Base-by-base conservation (phyloP, 2,888 invertebrate species). In the Leuctra nigra region DNA sequence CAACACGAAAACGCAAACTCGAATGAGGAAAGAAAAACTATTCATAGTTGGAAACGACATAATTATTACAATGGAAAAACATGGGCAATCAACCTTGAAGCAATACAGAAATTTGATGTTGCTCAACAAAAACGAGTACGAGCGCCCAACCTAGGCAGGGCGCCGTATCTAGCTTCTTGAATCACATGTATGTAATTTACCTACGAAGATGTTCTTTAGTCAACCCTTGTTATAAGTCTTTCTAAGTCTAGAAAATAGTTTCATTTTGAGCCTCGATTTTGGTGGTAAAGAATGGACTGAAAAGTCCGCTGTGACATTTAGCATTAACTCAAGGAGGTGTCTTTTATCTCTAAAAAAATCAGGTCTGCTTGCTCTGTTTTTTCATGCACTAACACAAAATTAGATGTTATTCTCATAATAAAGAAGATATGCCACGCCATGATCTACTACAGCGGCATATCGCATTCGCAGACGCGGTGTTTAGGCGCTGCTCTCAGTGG, bases 401-500 rank as follows among this genome's bases (percentile, higher is more conserved):
- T 56, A 44, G 62, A 61, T 62, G 62, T 62, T 62, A 58, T 57
- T 24, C 53, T 54, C 46, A 53, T 11, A 29, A 44, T 50, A 50
- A 48, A 48, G 38, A 57, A 58, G 39, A 56, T 56, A 55, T 54
- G 53, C 11, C 14, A 11, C 11, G 14, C 20, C 52, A 57, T 54
- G 57, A 56, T 59, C 59, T 59, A 59, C 59, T 59, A 58, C 33
- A 58, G 48, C 53, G 57, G 59, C 54, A 50, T 47, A 46, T 41
- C n/a, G n/a, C n/a, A n/a, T n/a, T n/a, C n/a, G 44, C 46, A 53
- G 55, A 53, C 54, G 54, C 24, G 36, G 29, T 64, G 65, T 66
- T 64, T 78, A 80, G 74, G 79, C 80, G 71, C 76, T 77, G 76
- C 79, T 80, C 70, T 80, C 80, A 61, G 78, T 76, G 65, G 77